A percentile compares a stretch with the other conserved stretches of the same genome.
Evolutionary conservation across 2,113 vertebrate genomes (phyloP).

Genomic region (Cepphus grylle): DNA sequence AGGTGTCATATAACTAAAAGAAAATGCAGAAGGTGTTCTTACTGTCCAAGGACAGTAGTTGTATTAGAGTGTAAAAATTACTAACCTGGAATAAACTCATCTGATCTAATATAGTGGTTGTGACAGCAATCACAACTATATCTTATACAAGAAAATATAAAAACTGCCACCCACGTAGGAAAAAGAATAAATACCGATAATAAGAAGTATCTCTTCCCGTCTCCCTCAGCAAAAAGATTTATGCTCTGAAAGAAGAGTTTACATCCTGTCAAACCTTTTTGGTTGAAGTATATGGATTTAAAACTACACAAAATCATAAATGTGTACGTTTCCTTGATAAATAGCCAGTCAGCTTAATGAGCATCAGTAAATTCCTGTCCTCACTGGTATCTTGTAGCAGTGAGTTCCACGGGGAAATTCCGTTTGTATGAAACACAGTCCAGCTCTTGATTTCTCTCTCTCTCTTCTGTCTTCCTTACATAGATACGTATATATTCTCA

Average conservation of each 20-base stretch:
- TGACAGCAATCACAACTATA: not conserved
- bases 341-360: not conserved
- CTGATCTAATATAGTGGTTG: not conserved
- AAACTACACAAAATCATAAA: not conserved
- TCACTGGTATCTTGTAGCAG: not conserved
- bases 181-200: not conserved
- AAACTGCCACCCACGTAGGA: not conserved
- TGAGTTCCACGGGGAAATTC: not conserved
- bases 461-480: not conserved
- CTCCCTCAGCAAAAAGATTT: not conserved
- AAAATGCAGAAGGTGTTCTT: constrained; percentile 2
- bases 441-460: not conserved
- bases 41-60: not conserved
- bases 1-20: constrained; percentile 22
- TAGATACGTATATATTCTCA: not conserved
- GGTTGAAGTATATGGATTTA: not conserved
- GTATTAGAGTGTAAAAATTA: not conserved
- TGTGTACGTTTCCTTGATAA: not conserved
- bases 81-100: constrained; percentile 28
- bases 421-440: not conserved
- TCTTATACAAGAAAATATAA: not conserved
- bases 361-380: not conserved
- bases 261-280: not conserved
- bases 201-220: not conserved
- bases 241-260: not conserved